A percentile compares a stretch with the other conserved stretches of the same genome.
phyloP scores from a whole-genome alignment of 2,797 vertebrate genomes.

The Tinamus major region DNA sequence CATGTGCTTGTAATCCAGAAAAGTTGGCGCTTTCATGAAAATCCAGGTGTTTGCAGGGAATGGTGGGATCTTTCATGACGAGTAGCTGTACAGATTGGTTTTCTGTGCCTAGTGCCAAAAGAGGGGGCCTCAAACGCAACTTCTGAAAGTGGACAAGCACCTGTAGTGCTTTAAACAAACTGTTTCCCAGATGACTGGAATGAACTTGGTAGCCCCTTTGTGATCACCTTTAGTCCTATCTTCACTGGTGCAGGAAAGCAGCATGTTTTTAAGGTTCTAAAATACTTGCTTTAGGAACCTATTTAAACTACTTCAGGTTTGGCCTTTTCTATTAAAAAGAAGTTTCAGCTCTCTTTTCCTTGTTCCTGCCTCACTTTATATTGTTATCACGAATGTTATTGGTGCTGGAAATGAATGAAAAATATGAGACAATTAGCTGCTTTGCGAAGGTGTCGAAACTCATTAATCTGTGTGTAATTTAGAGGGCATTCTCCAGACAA shows the following conservation, averaged over 20 bases:
- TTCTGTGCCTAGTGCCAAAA: background rate
- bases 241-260: background rate
- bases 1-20: background rate
- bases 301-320: background rate
- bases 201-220: background rate
- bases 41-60: background rate
- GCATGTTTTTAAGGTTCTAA: background rate
- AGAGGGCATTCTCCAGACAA: background rate
- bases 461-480: constrained; percentile 2
- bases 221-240: background rate
- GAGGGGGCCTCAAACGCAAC: background rate
- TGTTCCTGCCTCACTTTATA: background rate
- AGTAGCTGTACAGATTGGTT: background rate
- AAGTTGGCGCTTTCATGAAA: background rate
- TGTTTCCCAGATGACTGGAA: background rate
- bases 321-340: background rate
- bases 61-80: background rate
- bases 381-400: background rate
- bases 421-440: background rate
- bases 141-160: background rate
- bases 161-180: background rate
- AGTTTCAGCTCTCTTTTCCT: background rate
- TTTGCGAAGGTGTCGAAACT: background rate
- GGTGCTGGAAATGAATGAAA: background rate
- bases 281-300: background rate